Base-by-base conservation (phyloP, 2,797 vertebrate species). In the Mustela erminea region DNA sequence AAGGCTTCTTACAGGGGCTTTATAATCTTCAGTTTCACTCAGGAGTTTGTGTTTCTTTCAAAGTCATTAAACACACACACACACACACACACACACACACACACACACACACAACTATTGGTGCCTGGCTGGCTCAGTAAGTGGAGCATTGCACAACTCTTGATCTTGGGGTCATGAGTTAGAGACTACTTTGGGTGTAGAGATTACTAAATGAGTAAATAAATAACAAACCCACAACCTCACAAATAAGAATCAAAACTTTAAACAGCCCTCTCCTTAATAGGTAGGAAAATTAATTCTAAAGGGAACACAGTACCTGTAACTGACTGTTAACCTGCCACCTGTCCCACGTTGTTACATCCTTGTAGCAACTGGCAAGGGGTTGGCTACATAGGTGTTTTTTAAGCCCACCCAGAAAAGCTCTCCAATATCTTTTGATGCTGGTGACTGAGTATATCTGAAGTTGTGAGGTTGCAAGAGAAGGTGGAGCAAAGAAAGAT, bases 21-120 rank as follows among this genome's bases (percentile, higher is more conserved):
- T 90, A 75, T 84, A 72, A 93, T 94, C 64, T 96, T 90, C 27
- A 60, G 18, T 83, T 92, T 96, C 84, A 80, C 41, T 80, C 56
- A 38, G 80, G 38, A 93, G 66, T 93, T 86, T 80, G 41, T 86
- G 70, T 96, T 93, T 96, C 95, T 96, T 96, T 95, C 87, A 96
- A 86, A 86, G 56, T 87, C 58, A 72, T 96, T 96, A 4, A n/a
- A 90, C n/a, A 68, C 5, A 14, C 27, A 60, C 25, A 60, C n/a
- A 38, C 38, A 38, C 38, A 90, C 18, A 35, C 5, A 14, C 27
- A 60, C 25, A 60, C 25, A 18, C 62, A 32, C 29, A n/a, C 62
- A 64, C 12, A 60, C 58, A 64, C 29, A 62, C 62, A 64, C 14
- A 74, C 13, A 75, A 75, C 43, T 72, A 75, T 1, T 3, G 25